Conservation (phyloP, 2,888 invertebrate genomes). For the Trichopria drosophilae region DNA sequence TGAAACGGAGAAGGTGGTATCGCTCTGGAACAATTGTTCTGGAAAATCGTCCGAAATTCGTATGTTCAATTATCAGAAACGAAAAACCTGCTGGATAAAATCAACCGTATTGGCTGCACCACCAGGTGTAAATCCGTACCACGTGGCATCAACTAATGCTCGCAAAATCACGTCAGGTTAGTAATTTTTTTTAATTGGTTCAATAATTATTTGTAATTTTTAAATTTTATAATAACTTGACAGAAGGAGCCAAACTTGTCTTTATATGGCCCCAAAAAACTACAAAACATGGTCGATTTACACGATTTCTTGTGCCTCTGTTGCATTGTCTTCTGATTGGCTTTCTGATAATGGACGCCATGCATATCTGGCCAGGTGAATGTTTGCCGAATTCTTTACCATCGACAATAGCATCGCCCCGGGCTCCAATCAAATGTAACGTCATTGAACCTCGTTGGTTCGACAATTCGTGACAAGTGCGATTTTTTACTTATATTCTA, state of each 20-base stretch:
- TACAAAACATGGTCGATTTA: slow-evolving; percentile 37
- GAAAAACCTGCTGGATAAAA: slow-evolving; percentile 9
- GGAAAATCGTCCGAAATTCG: slow-evolving; percentile 9
- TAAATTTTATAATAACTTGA: slow-evolving; percentile 2
- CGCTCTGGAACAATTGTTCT: slow-evolving; percentile 3
- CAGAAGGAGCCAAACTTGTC: slow-evolving; percentile 48
- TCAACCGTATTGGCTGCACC: slow-evolving; percentile 42
- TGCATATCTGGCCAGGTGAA: slow-evolving; percentile 54
- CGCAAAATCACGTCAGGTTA: slow-evolving; percentile 35
- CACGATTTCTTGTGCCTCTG: slow-evolving; percentile 41
- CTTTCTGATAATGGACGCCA: slow-evolving; percentile 42
- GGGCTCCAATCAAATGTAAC: slow-evolving; percentile 49
- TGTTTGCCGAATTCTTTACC: slow-evolving; percentile 48
- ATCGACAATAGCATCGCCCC: slow-evolving; percentile 37
- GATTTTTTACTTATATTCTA: too few species aligned
- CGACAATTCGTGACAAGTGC: too few species aligned
- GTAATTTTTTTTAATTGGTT: slow-evolving; percentile 2
- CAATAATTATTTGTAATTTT: not conserved
- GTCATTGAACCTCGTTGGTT: slow-evolving; percentile 53
- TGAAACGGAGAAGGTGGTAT: slow-evolving; percentile 41
- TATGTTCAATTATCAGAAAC: slow-evolving; percentile 16
- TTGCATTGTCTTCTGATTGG: slow-evolving; percentile 45
- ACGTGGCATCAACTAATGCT: slow-evolving; percentile 32
- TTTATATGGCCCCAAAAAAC: slow-evolving; percentile 52
- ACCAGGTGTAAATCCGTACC: slow-evolving; percentile 45